Conservation (phyloP, 1,140 invertebrate species). For the Rhagoletis zephyria region DNA sequence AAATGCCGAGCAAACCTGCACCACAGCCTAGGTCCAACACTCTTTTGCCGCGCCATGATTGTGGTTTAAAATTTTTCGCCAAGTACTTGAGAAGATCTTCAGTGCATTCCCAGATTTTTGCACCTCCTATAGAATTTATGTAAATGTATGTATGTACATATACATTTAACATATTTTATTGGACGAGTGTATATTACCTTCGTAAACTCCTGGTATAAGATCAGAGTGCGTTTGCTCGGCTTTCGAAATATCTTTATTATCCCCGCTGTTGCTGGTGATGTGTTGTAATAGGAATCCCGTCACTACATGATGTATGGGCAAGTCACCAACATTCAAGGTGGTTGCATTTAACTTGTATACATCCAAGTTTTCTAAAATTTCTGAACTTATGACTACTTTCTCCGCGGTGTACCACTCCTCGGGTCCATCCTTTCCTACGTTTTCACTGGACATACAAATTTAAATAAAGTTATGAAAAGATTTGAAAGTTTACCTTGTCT, state of each 20-base stretch:
- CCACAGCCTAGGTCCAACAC: slow-evolving; percentile 91
- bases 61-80: slow-evolving; percentile 65
- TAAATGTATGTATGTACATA: slow-evolving; percentile 56
- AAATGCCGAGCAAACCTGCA: slow-evolving; percentile 85
- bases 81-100: slow-evolving; percentile 82
- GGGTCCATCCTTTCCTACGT: neutral
- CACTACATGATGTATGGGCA: slow-evolving; percentile 61
- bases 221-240: slow-evolving; percentile 83
- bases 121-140: slow-evolving; percentile 80
- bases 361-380: slow-evolving; percentile 65
- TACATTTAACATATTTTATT: slow-evolving; percentile 2
- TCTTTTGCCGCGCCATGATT: slow-evolving; percentile 69
- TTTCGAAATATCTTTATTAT: slow-evolving; percentile 74
- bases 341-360: slow-evolving; percentile 70
- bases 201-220: slow-evolving; percentile 81
- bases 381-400: slow-evolving; percentile 57
- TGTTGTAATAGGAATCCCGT: slow-evolving; percentile 67
- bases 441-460: neutral
- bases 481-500: neutral
- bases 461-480: neutral
- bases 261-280: slow-evolving; percentile 66
- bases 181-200: slow-evolving; percentile 75
- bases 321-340: slow-evolving; percentile 57
- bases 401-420: slow-evolving; percentile 66
- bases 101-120: slow-evolving; percentile 92